Percentiles rank a stretch among this genome's conserved stretches.
Conservation (phyloP, 2,888 invertebrate species). For the Tyria jacobaeae region DNA sequence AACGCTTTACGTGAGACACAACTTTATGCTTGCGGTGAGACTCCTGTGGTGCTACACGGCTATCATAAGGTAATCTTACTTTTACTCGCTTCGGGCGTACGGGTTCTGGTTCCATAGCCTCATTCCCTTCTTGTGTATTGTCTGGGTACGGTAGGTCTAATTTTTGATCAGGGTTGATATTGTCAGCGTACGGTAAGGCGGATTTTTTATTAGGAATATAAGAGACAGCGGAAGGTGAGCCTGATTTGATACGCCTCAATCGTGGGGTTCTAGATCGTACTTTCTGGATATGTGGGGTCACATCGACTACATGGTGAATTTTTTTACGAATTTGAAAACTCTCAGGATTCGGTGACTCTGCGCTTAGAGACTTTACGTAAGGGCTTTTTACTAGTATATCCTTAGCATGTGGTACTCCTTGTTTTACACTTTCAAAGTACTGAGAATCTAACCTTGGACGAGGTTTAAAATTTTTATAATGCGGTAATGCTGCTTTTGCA, state of each 20-base stretch:
- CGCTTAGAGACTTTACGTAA: not conserved
- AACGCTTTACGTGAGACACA: not conserved
- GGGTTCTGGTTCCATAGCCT: not conserved
- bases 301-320: not conserved
- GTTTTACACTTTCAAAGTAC: not conserved
- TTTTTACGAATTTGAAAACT: not conserved
- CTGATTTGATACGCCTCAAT: not conserved
- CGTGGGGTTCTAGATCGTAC: not conserved
- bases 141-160: not conserved
- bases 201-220: not conserved
- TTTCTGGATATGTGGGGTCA: not conserved
- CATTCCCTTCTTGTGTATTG: not conserved
- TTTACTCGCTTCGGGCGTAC: not conserved
- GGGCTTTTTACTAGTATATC: not conserved
- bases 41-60: not conserved
- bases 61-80: not conserved
- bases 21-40: not conserved
- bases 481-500: not conserved
- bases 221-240: not conserved
- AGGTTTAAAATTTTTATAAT: not conserved
- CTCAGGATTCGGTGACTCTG: not conserved
- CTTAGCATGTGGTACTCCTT: not conserved
- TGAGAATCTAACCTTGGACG: not conserved
- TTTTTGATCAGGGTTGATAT: not conserved
- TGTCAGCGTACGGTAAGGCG: not conserved